phyloP scores from a whole-genome alignment of 2,888 invertebrate species.

The Agriopis marginaria region DNA sequence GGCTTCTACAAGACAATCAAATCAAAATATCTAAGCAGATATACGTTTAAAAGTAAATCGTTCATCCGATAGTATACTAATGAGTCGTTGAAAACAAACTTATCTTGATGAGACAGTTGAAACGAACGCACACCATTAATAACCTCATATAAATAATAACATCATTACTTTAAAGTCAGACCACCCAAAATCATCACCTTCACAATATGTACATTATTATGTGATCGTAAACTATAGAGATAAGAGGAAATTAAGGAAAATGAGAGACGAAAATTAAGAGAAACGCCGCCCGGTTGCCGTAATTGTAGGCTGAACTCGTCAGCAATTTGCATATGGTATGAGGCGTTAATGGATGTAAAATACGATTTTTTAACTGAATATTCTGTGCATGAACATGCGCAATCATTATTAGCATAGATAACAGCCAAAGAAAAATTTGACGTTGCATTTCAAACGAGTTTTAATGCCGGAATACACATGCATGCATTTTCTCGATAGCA shows the following conservation, averaged over 20 bases:
- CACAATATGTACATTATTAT: constrained; percentile 62
- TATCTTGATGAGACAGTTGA: constrained; percentile 82
- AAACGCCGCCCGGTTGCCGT: constrained; percentile 61
- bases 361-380: constrained; percentile 73
- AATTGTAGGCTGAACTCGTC: constrained; percentile 66
- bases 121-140: constrained; percentile 73
- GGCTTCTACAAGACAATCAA: constrained; percentile 64
- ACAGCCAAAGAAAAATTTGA: constrained; percentile 56
- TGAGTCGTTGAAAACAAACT: constrained; percentile 80
- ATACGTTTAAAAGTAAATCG: constrained; percentile 76
- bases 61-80: constrained; percentile 78
- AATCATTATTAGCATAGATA: constrained; percentile 77
- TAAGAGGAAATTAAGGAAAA: constrained; percentile 72
- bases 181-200: constrained; percentile 86
- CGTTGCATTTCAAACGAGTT: constrained; percentile 49
- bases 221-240: constrained; percentile 71
- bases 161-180: constrained; percentile 75
- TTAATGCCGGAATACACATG: constrained; percentile 32
- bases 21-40: constrained; percentile 69
- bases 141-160: constrained; percentile 80
- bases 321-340: constrained; percentile 82
- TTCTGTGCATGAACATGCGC: constrained; percentile 66
- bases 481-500: not conserved
- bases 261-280: constrained; percentile 69
- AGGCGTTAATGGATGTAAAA: constrained; percentile 79